Percentiles rank a stretch among this genome's conserved stretches.
Conservation (phyloP, 1,140 invertebrate species). For the Tribolium madens region DNA sequence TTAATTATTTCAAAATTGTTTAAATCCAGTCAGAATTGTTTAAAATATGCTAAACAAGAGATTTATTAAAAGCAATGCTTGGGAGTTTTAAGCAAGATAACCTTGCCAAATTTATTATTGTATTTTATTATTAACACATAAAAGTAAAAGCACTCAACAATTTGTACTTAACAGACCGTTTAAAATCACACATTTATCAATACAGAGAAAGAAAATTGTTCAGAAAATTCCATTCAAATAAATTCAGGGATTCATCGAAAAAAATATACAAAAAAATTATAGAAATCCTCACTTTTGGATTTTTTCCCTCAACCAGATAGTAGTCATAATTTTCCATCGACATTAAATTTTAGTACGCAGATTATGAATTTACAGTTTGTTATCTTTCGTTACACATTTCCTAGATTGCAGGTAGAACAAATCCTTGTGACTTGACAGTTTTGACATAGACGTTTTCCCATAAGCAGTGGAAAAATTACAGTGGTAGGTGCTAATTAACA, state of each 20-base stretch:
- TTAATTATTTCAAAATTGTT: background rate
- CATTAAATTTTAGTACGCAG: background rate
- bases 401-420: background rate
- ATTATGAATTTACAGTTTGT: background rate
- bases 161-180: background rate
- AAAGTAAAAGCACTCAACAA: background rate
- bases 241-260: background rate
- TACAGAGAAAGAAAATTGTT: background rate
- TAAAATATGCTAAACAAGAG: background rate
- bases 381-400: background rate
- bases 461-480: background rate
- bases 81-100: background rate
- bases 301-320: too few relatives aligned
- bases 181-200: background rate
- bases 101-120: background rate
- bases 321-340: too few relatives aligned
- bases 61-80: background rate
- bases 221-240: background rate
- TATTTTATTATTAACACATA: background rate
- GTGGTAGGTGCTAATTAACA: background rate
- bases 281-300: too few relatives aligned
- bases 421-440: background rate
- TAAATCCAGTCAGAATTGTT: background rate
- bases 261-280: background rate
- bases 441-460: background rate